Percentiles rank a stretch among this genome's conserved stretches.
Evolutionary conservation across 1,140 invertebrate species (phyloP).

Genomic region (Tenebrio molitor): DNA sequence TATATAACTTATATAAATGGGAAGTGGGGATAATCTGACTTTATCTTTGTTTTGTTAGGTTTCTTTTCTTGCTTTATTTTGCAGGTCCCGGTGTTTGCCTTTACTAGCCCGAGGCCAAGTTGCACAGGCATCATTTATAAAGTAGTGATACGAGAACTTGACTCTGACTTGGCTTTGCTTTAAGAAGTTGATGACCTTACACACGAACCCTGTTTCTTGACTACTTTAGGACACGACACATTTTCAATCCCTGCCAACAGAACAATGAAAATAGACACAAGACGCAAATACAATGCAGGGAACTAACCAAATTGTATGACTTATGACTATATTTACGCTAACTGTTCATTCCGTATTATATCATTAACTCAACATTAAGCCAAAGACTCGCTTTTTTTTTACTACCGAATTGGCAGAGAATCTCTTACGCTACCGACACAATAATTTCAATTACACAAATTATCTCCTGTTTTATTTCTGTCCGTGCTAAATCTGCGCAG

Average conservation of each 20-base stretch:
- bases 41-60: slow-evolving; percentile 63
- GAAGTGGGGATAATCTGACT: slow-evolving; percentile 61
- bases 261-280: slow-evolving; percentile 25
- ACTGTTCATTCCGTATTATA: slow-evolving; percentile 3
- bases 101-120: slow-evolving; percentile 60
- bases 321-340: slow-evolving; percentile 4
- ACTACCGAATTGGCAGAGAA: too few species aligned
- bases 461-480: too few species aligned
- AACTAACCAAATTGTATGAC: slow-evolving; percentile 27
- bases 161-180: slow-evolving; percentile 62
- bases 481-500: too few species aligned
- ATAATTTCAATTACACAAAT: too few species aligned
- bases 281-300: slow-evolving; percentile 11
- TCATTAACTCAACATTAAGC: neutral
- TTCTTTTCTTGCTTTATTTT: slow-evolving; percentile 63
- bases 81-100: slow-evolving; percentile 65
- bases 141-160: slow-evolving; percentile 65
- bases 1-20: slow-evolving; percentile 41
- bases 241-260: slow-evolving; percentile 39
- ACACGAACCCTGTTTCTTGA: slow-evolving; percentile 55
- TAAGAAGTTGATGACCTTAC: slow-evolving; percentile 63
- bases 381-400: too few species aligned
- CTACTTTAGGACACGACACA: slow-evolving; percentile 44
- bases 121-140: slow-evolving; percentile 65
- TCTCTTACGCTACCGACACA: too few species aligned